These are phyloP conservation scores for Eristalis intricaria DNA, from an alignment of 2,888 invertebrate genomes.

Conservation along the genomic window DNA sequence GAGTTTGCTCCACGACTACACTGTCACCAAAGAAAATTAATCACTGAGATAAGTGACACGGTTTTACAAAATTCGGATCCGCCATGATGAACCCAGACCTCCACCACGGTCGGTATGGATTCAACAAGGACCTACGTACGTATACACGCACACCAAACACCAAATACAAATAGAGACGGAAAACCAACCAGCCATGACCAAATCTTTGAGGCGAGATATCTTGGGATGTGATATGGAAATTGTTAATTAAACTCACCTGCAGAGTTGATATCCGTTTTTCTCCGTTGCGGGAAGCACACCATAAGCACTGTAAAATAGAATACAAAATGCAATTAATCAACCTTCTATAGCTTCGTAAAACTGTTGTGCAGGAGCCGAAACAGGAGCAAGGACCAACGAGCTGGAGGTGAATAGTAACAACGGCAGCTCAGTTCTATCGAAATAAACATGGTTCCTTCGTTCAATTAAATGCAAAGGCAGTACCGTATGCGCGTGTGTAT, in stretches of 20 bases:
- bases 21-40: constrained; percentile 73
- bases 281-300: constrained; percentile 77
- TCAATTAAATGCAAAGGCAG: constrained; percentile 4
- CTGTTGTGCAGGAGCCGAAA: neutral
- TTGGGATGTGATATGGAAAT: constrained; percentile 74
- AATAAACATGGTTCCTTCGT: constrained; percentile 30
- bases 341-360: constrained; percentile 46
- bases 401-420: neutral
- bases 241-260: constrained; percentile 81
- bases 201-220: constrained; percentile 70
- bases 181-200: constrained; percentile 62
- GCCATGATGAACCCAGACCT: constrained; percentile 31
- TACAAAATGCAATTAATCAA: constrained; percentile 78
- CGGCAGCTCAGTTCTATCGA: constrained; percentile 12
- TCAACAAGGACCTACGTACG: neutral
- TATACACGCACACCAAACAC: neutral
- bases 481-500: neutral
- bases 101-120: neutral
- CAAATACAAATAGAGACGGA: constrained; percentile 35
- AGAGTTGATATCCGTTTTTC: constrained; percentile 77
- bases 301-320: constrained; percentile 77
- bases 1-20: constrained; percentile 35
- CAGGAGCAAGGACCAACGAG: neutral
- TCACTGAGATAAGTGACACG: constrained; percentile 73
- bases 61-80: constrained; percentile 63